Conservation (phyloP, 2,888 invertebrate species). For the Spodoptera littoralis region DNA sequence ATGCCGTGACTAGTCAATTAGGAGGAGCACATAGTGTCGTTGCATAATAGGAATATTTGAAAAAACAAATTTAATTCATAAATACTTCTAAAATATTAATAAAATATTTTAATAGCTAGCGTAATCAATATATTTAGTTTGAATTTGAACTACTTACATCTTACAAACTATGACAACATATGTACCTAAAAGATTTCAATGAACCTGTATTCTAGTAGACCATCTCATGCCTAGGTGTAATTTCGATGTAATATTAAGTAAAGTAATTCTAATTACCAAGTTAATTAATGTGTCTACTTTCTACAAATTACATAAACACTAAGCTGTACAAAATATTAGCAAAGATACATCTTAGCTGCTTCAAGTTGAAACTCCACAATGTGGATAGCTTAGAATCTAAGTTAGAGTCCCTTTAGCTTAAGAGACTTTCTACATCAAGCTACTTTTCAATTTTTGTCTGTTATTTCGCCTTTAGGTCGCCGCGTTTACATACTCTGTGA, state of each 20-base stretch:
- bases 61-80: too few species aligned
- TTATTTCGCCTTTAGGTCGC: too few species aligned
- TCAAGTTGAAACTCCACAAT: not conserved
- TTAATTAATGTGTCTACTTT: slow-evolving; percentile 1
- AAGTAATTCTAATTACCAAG: slow-evolving; percentile 1
- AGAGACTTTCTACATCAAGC: too few species aligned
- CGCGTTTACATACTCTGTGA: too few species aligned
- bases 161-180: slow-evolving; percentile 2
- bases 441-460: too few species aligned
- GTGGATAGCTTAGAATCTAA: too few species aligned
- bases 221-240: slow-evolving; percentile 7
- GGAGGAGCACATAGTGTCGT: not conserved
- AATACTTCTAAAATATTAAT: too few species aligned
- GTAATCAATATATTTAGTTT: too few species aligned
- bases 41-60: not conserved
- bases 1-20: slow-evolving; percentile 6
- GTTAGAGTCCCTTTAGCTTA: too few species aligned
- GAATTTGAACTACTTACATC: too few species aligned
- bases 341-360: not conserved
- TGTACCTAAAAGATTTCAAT: slow-evolving; percentile 1
- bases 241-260: slow-evolving; percentile 9
- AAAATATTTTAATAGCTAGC: too few species aligned
- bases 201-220: slow-evolving; percentile 7
- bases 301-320: slow-evolving; percentile 3
- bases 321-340: not conserved